Percentiles rank a stretch among this genome's conserved stretches.
Conservation (phyloP, 2,113 vertebrate species). For the Turnix velox region DNA sequence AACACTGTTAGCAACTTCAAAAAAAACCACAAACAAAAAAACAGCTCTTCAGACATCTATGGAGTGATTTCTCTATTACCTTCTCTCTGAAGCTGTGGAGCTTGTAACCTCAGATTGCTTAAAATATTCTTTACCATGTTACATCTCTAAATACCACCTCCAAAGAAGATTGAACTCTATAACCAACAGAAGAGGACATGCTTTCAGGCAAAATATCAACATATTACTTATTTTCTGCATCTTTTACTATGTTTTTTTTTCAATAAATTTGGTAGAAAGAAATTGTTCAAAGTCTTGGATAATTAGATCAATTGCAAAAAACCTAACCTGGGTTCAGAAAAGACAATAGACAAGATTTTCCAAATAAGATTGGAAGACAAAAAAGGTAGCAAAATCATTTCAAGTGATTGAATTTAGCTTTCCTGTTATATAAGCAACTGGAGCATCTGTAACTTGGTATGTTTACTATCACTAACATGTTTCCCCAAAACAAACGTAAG, state of each 20-base stretch:
- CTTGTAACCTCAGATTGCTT: not conserved
- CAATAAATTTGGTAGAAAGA: not conserved
- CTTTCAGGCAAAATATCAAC: not conserved
- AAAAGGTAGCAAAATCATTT: not conserved
- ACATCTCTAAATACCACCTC: not conserved
- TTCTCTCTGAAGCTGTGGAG: not conserved
- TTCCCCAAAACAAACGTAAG: not conserved
- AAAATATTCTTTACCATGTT: not conserved
- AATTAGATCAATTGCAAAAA: not conserved
- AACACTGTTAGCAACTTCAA: not conserved
- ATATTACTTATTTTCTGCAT: not conserved
- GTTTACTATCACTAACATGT: not conserved
- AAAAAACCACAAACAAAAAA: not conserved
- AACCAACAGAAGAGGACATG: not conserved
- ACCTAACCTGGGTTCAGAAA: not conserved
- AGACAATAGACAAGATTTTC: not conserved
- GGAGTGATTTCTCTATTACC: not conserved
- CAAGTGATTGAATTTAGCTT: not conserved
- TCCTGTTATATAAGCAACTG: not conserved
- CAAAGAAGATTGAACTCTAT: not conserved
- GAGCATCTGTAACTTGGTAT: not conserved
- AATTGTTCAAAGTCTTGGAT: not conserved
- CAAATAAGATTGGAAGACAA: no score
- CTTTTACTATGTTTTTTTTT: not conserved
- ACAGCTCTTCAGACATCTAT: not conserved